Percentiles rank a stretch among this genome's conserved stretches.
These are phyloP conservation scores for Dorcus hopei DNA, from an alignment of 2,888 invertebrate genomes.

Conservation along the genomic window DNA sequence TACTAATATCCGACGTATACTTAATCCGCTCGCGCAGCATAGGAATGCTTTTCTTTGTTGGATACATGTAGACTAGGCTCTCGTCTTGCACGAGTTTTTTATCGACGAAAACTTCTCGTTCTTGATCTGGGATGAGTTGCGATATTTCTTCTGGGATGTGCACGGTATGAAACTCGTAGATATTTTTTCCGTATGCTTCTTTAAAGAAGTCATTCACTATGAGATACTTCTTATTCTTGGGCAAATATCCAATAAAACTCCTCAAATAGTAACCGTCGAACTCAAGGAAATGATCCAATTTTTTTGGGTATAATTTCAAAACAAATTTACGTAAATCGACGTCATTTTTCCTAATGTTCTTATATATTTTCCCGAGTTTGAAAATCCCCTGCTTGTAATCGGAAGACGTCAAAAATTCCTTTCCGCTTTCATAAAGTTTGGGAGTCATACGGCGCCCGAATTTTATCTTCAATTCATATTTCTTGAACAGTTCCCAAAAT, in stretches of 20 bases:
- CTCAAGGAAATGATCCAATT: not conserved
- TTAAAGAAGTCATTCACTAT: constrained; percentile 3
- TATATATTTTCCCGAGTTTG: constrained; percentile 1
- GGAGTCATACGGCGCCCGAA: constrained; percentile 8
- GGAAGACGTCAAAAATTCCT: not conserved
- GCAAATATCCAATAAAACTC: not conserved
- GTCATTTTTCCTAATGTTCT: not conserved
- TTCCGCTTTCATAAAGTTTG: constrained; percentile 3
- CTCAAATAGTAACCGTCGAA: not conserved
- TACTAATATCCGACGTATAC: not conserved
- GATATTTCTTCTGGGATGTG: not conserved
- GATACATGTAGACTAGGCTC: not conserved
- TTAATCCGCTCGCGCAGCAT: constrained; percentile 3
- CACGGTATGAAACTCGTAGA: not conserved
- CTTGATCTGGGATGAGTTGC: not conserved
- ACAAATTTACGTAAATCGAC: constrained; percentile 1
- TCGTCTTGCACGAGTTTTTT: constrained; percentile 5
- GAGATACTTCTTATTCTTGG: not conserved
- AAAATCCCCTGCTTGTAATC: not conserved
- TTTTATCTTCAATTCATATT: constrained; percentile 7
- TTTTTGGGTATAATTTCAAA: constrained; percentile 7
- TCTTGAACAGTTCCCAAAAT: constrained; percentile 7
- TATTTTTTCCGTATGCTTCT: constrained; percentile 2
- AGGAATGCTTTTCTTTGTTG: constrained; percentile 4
- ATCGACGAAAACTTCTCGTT: constrained; percentile 2